phyloP scores from a whole-genome alignment of 2,888 invertebrate species.

The Parnassius smintheus region DNA sequence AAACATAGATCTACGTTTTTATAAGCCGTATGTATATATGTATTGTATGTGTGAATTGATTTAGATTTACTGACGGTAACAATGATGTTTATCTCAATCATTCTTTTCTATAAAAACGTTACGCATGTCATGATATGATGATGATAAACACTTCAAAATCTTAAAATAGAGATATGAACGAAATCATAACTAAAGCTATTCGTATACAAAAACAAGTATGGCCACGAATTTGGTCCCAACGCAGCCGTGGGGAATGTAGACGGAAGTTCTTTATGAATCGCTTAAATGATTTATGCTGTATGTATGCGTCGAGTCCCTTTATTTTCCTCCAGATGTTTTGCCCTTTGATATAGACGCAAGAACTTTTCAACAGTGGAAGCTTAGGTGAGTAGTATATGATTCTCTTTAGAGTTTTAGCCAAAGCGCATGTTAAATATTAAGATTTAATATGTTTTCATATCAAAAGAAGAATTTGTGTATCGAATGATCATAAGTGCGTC shows the following conservation, averaged over 20 bases:
- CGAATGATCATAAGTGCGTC: too few species aligned
- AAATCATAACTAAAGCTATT: background rate
- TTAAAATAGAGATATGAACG: too few species aligned
- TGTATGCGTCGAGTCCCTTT: slow-evolving; percentile 48
- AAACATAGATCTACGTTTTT: too few species aligned
- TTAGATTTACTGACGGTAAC: too few species aligned
- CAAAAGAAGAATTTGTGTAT: too few species aligned
- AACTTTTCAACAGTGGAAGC: slow-evolving; percentile 16
- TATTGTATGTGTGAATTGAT: too few species aligned
- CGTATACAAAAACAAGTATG: slow-evolving; percentile 7
- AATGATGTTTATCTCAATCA: too few species aligned
- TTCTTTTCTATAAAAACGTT: too few species aligned
- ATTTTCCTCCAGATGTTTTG: slow-evolving; percentile 39
- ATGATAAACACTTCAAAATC: too few species aligned
- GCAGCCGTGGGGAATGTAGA: slow-evolving; percentile 45
- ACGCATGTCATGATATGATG: too few species aligned
- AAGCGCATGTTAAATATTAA: background rate
- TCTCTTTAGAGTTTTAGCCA: slow-evolving; percentile 21
- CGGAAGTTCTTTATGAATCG: slow-evolving; percentile 77
- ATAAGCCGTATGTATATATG: too few species aligned
- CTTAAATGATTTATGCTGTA: slow-evolving; percentile 74
- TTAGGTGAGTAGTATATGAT: slow-evolving; percentile 13
- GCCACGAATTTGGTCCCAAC: slow-evolving; percentile 26
- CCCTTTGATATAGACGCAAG: slow-evolving; percentile 40
- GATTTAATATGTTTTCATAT: background rate